phyloP scores from a whole-genome alignment of 2,888 invertebrate genomes.

The Scelioninae gen. 2 region DNA sequence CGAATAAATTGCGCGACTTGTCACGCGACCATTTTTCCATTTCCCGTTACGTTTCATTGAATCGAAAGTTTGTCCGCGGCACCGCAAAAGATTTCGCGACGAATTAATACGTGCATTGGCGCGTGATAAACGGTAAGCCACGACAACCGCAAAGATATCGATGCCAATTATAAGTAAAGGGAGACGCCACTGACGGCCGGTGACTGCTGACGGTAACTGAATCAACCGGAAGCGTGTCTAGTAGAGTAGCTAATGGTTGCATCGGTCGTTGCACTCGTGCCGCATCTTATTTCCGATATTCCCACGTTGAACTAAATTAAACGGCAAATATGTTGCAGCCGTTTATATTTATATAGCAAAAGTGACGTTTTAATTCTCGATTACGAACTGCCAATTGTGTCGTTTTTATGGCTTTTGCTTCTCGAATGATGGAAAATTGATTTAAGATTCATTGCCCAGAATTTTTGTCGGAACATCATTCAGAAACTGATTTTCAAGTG shows the following conservation, averaged over 20 bases:
- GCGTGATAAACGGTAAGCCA: conserved; percentile 25
- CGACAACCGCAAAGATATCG: conserved; percentile 35
- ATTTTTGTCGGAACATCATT: too few relatives aligned
- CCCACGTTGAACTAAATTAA: conserved; percentile 22
- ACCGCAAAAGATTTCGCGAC: neutral
- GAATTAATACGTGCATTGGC: conserved; percentile 6
- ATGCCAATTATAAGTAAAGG: conserved; percentile 45
- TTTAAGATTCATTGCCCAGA: too few relatives aligned
- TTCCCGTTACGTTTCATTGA: conserved; percentile 12
- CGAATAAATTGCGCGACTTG: neutral
- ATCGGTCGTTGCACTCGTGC: conserved; percentile 48
- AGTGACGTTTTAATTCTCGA: too few relatives aligned
- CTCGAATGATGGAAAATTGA: too few relatives aligned
- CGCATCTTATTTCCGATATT: conserved; percentile 44
- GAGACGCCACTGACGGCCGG: conserved; percentile 34
- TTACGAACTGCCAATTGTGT: too few relatives aligned
- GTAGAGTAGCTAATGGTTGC: conserved; percentile 48
- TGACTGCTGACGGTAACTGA: conserved; percentile 54
- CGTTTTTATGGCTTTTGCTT: too few relatives aligned
- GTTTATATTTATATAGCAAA: neutral
- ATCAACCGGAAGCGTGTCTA: conserved; percentile 52
- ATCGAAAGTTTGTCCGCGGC: conserved; percentile 7
- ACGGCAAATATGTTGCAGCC: conserved; percentile 17
- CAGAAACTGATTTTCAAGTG: too few relatives aligned
- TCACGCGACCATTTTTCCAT: neutral